Percentiles rank a stretch among this genome's conserved stretches.
Evolutionary conservation across 2,888 invertebrate genomes (phyloP).

Genomic region (Drosophila tanythrix): DNA sequence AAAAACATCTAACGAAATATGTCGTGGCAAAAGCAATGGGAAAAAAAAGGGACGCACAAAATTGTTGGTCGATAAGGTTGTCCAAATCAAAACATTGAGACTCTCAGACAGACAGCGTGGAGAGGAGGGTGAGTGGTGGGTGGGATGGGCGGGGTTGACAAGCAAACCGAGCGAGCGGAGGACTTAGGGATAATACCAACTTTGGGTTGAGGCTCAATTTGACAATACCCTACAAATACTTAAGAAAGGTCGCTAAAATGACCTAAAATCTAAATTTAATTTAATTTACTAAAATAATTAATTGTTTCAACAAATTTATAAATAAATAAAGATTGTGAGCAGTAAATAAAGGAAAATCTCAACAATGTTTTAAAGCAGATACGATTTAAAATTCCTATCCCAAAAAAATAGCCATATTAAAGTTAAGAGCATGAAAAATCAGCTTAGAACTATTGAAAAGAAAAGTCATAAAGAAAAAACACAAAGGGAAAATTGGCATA

Average conservation of each 20-base stretch:
- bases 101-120: slow-evolving; percentile 12
- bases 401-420: background rate
- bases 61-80: slow-evolving; percentile 76
- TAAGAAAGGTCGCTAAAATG: background rate
- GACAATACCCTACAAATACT: slow-evolving; percentile 18
- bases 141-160: slow-evolving; percentile 20
- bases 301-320: background rate
- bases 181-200: slow-evolving; percentile 50
- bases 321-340: background rate
- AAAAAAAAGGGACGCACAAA: slow-evolving; percentile 45
- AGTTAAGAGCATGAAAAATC: background rate
- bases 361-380: background rate
- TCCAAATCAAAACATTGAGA: slow-evolving; percentile 72
- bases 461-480: background rate
- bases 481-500: too few species aligned
- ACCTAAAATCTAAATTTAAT: background rate
- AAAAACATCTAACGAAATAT: slow-evolving; percentile 52
- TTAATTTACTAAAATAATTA: background rate
- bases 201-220: slow-evolving; percentile 46
- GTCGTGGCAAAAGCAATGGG: slow-evolving; percentile 39
- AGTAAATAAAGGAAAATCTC: background rate
- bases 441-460: background rate
- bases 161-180: slow-evolving; percentile 32
- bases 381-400: background rate
- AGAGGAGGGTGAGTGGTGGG: background rate